Evolutionary conservation across 35 echinoderm and acorn worm species (phyloP), one percentile per base, ranked within the genome.

Genomic region (Ptychodera flava): DNA sequence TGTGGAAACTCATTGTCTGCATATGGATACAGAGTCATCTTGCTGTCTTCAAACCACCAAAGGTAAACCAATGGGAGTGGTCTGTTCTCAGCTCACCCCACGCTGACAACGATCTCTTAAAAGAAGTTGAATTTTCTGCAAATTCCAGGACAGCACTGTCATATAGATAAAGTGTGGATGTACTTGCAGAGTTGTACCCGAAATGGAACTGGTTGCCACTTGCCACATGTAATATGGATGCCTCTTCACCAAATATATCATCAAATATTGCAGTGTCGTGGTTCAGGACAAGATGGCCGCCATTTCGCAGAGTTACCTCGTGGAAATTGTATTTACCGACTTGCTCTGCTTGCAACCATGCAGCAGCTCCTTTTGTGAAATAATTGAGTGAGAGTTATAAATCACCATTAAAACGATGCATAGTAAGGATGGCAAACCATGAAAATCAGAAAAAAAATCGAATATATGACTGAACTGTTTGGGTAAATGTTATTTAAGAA

Each of bases 81-180:
- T 89, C 45, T 1, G 88, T 85, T 0, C 36, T 33, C 0, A 97
- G 32, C 29, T 79, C 34, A 38, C 94, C 94, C 34, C 88, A 80
- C 0, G 92, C 86, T 0, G 76, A 84, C 10, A 91, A 33, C n/a
- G 87, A 81, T 84, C 83, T 86, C 1, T 85, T 80, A 1, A 97
- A 35, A 27, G 35, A 64, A 22, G 45, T 64, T 12, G 45, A 12
- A 22, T 64, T 64, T 12, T 22, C 45, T 12, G 6, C 45, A 64
- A 64, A 64, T 64, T 64, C 45, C 6, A 64, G 45, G 6, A 64
- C 45, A 64, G 45, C 45, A 64, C 22, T 22, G 6, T 64, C 45
- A 64, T 64, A 22, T 12, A 64, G 45, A 64, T 64, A 22, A 12
- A 64, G 6, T 12, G 45, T 64, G 22, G 45, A 64, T 22, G 45